These are phyloP conservation scores for Prinia subflava DNA, from an alignment of 2,113 vertebrate species.

Conservation along the genomic window DNA sequence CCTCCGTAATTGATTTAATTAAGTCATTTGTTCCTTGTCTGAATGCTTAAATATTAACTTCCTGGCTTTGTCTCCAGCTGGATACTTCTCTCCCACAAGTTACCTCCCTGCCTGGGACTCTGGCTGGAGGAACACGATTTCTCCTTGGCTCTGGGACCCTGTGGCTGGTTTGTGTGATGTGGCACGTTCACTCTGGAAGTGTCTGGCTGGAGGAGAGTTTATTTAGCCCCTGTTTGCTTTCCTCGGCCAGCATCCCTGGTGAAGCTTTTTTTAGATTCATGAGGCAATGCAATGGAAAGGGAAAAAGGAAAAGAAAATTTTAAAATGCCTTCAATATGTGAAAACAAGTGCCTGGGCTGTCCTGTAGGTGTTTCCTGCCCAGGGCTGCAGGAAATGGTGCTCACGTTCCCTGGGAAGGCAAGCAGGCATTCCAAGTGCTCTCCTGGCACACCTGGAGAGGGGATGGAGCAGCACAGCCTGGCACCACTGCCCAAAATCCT, in stretches of 20 bases:
- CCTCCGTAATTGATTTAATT: conserved; percentile 67
- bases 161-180: not conserved
- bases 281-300: not conserved
- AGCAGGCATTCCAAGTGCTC: not conserved
- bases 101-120: not conserved
- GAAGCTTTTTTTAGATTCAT: not conserved
- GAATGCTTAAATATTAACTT: conserved; percentile 67
- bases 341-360: not conserved
- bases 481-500: not conserved
- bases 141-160: not conserved
- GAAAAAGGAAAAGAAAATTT: not conserved
- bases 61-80: conserved; percentile 59
- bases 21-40: conserved; percentile 66
- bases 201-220: conserved; percentile 4
- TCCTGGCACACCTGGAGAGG: not conserved
- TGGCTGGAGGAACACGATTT: not conserved
- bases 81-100: not conserved
- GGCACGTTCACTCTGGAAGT: not conserved
- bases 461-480: not conserved
- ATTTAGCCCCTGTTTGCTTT: conserved; percentile 16
- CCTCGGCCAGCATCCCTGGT: not conserved
- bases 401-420: not conserved
- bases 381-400: not conserved
- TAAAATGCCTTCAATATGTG: not conserved
- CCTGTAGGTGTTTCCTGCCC: not conserved